These are phyloP conservation scores for Trichechus manatus DNA, from an alignment of 2,113 vertebrate genomes.

Conservation along the genomic window DNA sequence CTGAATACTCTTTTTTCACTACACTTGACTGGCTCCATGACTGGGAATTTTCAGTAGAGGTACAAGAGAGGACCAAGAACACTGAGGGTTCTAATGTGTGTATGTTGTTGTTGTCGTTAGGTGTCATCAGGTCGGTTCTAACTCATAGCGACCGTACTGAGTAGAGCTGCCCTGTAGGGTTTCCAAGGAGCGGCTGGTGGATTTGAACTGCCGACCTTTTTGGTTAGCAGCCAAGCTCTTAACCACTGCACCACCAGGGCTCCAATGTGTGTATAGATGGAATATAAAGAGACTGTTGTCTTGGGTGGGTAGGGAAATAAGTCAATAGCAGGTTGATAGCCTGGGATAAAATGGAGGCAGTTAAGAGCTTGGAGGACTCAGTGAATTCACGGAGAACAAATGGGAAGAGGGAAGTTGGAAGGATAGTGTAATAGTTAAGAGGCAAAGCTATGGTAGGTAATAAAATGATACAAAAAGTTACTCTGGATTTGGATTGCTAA, in stretches of 20 bases:
- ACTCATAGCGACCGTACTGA: no score
- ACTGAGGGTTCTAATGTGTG: fast-evolving
- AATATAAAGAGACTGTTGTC: not conserved
- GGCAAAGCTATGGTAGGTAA: not conserved
- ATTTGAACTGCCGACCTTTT: no score
- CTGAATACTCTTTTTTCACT: not conserved
- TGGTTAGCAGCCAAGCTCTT: no score
- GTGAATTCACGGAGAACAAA: not conserved
- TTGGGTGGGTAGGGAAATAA: not conserved
- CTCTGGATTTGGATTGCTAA: not conserved
- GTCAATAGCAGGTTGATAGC: not conserved
- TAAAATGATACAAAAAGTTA: not conserved
- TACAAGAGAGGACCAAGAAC: not conserved
- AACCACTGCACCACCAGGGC: no score
- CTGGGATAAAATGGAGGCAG: not conserved
- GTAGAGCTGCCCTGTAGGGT: no score
- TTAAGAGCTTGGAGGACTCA: not conserved
- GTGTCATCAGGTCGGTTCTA: no score
- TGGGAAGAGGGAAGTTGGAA: not conserved
- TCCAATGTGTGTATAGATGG: not conserved
- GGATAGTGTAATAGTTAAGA: not conserved
- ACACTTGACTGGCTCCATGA: not conserved
- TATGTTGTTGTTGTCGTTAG: not conserved
- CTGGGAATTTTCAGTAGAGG: not conserved
- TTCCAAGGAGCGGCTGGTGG: no score